phyloP scores from a whole-genome alignment of 92 coral and sea anemone species.

The Bergia puertoricense region DNA sequence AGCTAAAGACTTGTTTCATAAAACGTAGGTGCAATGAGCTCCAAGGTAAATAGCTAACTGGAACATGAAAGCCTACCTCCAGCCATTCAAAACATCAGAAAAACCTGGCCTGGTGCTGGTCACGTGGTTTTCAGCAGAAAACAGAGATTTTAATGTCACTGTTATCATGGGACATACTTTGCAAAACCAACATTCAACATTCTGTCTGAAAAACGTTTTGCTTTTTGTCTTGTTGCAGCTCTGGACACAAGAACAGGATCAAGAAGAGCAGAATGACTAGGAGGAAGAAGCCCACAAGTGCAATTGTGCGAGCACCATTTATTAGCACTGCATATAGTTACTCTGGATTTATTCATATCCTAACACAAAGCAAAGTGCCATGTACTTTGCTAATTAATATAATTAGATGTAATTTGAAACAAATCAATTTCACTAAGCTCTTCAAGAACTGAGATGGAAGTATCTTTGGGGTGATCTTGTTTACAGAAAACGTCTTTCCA shows the following conservation, averaged over 20 bases:
- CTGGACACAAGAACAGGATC: neutral
- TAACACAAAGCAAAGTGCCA: neutral
- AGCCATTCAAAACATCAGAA: too few species aligned
- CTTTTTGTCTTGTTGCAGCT: neutral
- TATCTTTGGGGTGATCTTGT: neutral
- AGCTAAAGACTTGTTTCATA: too few species aligned
- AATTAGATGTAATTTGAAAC: neutral
- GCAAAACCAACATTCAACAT: too few species aligned
- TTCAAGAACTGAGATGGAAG: neutral
- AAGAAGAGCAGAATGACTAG: neutral
- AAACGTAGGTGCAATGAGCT: too few species aligned
- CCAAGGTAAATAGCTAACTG: too few species aligned
- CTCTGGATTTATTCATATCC: neutral
- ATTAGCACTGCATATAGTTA: neutral
- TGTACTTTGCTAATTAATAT: neutral
- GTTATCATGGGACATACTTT: too few species aligned
- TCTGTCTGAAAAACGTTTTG: too few species aligned
- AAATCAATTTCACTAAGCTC: neutral
- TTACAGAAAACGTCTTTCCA: too few species aligned
- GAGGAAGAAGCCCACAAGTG: neutral
- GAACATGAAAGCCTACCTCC: too few species aligned
- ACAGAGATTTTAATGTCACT: too few species aligned
- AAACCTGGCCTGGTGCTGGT: too few species aligned
- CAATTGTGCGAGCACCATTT: neutral
- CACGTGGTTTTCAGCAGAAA: too few species aligned